Conservation (phyloP, 2,888 invertebrate genomes). For the Invenusta paracnida region DNA sequence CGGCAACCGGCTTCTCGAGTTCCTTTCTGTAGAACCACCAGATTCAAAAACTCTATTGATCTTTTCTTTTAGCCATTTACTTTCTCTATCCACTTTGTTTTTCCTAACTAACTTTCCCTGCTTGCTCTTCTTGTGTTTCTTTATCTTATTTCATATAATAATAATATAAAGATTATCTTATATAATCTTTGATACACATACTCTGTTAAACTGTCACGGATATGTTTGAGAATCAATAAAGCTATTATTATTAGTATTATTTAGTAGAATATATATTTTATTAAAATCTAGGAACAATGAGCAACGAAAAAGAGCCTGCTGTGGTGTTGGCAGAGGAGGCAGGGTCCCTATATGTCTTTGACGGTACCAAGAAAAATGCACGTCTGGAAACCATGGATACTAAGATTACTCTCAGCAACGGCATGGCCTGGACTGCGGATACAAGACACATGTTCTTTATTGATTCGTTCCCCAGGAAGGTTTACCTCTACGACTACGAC, state of each 20-base stretch:
- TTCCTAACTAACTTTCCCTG: too few species aligned
- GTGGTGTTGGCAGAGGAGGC: conserved; percentile 18
- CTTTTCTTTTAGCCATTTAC: too few species aligned
- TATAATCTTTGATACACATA: background rate
- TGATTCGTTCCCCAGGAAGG: background rate
- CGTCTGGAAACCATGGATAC: conserved; percentile 8
- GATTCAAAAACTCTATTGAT: too few species aligned
- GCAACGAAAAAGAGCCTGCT: conserved; percentile 20
- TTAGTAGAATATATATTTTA: too few species aligned
- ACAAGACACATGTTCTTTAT: conserved; percentile 1
- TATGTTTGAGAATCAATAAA: too few species aligned
- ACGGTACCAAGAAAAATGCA: background rate
- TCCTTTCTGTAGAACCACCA: too few species aligned
- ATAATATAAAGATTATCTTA: background rate
- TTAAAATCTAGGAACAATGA: conserved; percentile 40
- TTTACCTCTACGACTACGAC: conserved; percentile 31
- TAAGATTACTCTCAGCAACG: conserved; percentile 15
- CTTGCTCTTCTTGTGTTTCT: too few species aligned
- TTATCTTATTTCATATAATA: too few species aligned
- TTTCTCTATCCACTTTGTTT: too few species aligned
- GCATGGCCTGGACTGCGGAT: conserved; percentile 31
- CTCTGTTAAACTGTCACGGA: background rate
- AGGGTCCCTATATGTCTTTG: conserved; percentile 25
- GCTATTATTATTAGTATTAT: too few species aligned
- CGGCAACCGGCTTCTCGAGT: too few species aligned